phyloP scores from a whole-genome alignment of 2,797 vertebrate species.

The Peromyscus aztecus region DNA sequence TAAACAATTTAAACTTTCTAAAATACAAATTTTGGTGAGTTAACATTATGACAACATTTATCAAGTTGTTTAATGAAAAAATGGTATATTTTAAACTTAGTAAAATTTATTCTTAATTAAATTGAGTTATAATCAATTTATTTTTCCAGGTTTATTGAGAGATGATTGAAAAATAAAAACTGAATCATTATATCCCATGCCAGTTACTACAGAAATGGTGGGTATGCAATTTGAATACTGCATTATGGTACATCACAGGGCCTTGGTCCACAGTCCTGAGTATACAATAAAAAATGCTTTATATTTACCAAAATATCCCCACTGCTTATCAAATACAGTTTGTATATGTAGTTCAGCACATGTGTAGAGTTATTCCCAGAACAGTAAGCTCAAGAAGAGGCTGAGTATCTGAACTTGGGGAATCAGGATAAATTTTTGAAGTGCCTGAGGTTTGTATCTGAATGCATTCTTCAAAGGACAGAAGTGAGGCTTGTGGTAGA shows the following conservation, averaged over 20 bases:
- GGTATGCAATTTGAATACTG: neutral
- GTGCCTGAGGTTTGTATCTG: neutral
- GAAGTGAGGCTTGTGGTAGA: neutral
- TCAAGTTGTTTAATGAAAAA: conserved; percentile 30
- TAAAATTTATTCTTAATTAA: neutral
- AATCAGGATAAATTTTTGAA: neutral
- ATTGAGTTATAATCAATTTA: neutral
- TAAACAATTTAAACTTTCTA: neutral
- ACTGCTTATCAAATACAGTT: neutral
- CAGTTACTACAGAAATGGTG: neutral
- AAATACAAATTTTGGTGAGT: neutral
- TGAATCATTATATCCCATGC: neutral
- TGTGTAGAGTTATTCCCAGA: neutral
- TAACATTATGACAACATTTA: neutral
- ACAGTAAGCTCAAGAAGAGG: neutral
- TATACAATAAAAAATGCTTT: neutral
- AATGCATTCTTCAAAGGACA: neutral
- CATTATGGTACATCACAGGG: neutral
- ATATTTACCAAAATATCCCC: neutral
- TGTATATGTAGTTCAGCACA: neutral
- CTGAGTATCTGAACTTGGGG: neutral
- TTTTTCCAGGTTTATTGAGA: neutral
- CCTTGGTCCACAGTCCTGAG: neutral
- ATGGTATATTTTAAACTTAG: neutral
- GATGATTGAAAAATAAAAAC: neutral